Evolutionary conservation across 1,140 invertebrate genomes (phyloP).

Genomic region (Pachyrhynchus sulphureomaculatus): DNA sequence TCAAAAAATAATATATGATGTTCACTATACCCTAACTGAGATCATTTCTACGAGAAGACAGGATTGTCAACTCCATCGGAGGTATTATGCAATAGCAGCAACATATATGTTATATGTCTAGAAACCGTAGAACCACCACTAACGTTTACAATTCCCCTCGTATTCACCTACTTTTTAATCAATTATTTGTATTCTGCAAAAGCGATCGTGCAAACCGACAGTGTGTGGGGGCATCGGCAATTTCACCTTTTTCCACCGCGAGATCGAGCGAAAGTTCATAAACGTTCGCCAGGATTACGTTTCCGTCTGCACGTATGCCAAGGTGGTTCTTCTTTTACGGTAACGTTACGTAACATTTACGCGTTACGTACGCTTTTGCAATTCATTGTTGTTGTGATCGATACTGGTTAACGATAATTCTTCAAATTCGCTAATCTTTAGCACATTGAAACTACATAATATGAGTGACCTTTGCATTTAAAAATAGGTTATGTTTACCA

Average conservation of each 20-base stretch:
- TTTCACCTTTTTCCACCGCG: conserved; percentile 14
- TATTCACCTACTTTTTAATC: not conserved
- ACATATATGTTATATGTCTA: too few species aligned
- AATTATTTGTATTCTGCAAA: not conserved
- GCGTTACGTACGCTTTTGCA: not conserved
- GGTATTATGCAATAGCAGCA: too few species aligned
- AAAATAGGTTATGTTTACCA: too few species aligned
- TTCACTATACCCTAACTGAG: too few species aligned
- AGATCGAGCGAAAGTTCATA: not conserved
- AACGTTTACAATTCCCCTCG: not conserved
- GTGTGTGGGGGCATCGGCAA: not conserved
- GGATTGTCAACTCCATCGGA: too few species aligned
- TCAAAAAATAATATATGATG: too few species aligned
- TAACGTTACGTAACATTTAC: not conserved
- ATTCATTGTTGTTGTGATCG: not conserved
- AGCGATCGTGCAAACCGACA: not conserved
- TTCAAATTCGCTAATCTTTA: too few species aligned
- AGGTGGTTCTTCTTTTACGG: not conserved
- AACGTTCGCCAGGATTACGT: conserved; percentile 14
- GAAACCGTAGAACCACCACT: too few species aligned
- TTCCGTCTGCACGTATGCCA: conserved; percentile 2
- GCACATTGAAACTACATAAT: too few species aligned
- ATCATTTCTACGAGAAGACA: too few species aligned
- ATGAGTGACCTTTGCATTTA: too few species aligned
- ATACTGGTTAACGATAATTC: not conserved